Conservation (phyloP, 2,113 vertebrate genomes). For the Psittacara wagleri region DNA sequence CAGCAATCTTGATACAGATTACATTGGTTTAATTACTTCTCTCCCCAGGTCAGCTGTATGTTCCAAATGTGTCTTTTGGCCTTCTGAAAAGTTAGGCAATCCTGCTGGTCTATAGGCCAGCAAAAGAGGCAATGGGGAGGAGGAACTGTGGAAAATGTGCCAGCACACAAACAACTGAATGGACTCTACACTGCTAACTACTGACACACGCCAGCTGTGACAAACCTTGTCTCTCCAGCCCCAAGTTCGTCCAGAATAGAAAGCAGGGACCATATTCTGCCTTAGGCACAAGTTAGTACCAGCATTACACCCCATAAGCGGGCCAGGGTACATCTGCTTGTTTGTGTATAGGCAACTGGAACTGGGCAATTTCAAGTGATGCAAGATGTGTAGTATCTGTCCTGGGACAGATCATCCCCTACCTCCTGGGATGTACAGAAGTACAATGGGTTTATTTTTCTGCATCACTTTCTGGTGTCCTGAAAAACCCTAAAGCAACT, state of each 20-base stretch:
- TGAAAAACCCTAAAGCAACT: background rate
- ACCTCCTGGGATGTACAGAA: background rate
- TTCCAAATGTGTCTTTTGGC: constrained; percentile 9
- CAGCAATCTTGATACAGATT: background rate
- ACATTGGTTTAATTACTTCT: background rate
- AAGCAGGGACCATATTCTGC: background rate
- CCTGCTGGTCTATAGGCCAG: background rate
- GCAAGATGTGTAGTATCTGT: background rate
- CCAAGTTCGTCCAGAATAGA: background rate
- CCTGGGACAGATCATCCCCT: background rate
- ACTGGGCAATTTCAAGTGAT: background rate
- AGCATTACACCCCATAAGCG: background rate
- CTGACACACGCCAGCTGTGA: background rate
- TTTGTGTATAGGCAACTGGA: background rate
- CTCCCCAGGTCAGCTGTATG: background rate
- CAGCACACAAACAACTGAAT: background rate
- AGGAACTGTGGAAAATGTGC: background rate
- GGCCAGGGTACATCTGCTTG: background rate
- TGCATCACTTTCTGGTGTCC: background rate
- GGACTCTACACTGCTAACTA: background rate
- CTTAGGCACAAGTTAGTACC: background rate
- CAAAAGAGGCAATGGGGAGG: background rate
- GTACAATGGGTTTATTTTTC: background rate
- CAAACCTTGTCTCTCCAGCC: background rate
- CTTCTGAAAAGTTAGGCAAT: constrained; percentile 4